Evolutionary conservation across 2,113 vertebrate species (phyloP).

Genomic region (Forbesichthys agassizii): DNA sequence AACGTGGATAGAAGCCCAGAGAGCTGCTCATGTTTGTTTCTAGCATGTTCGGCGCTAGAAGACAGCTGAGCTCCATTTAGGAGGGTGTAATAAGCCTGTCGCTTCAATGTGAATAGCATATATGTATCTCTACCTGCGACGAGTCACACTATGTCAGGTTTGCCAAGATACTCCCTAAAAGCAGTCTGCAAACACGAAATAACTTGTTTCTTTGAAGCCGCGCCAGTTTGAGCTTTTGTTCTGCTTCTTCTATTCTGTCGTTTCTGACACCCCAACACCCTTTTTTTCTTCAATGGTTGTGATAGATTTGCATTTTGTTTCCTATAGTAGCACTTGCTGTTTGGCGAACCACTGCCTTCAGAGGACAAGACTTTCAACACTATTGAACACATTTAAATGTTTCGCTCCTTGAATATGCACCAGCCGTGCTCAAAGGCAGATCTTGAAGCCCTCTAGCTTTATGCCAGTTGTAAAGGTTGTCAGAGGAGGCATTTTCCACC

Average conservation of each 20-base stretch:
- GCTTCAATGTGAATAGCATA: slow-evolving; percentile 19
- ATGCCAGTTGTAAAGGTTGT: too few relatives aligned
- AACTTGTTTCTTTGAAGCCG: slow-evolving; percentile 19
- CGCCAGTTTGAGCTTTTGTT: slow-evolving; percentile 29
- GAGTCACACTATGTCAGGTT: not conserved
- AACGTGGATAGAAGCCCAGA: slow-evolving; percentile 18
- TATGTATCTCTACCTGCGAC: slow-evolving; percentile 16
- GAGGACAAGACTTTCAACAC: slow-evolving; percentile 18
- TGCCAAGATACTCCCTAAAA: not conserved
- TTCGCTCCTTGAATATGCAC: slow-evolving; percentile 5
- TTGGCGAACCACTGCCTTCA: slow-evolving; percentile 3
- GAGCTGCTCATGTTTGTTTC: slow-evolving; percentile 16
- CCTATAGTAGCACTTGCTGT: slow-evolving; percentile 14
- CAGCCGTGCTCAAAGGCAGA: not conserved
- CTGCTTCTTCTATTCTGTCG: slow-evolving; percentile 6
- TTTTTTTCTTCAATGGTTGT: not conserved
- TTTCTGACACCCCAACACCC: slow-evolving; percentile 7
- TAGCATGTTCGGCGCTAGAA: slow-evolving; percentile 10
- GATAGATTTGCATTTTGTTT: not conserved
- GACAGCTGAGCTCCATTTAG: slow-evolving; percentile 28
- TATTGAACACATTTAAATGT: slow-evolving; percentile 13
- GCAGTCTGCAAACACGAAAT: not conserved
- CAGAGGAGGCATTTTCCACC: too few relatives aligned
- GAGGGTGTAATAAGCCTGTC: slow-evolving; percentile 33
- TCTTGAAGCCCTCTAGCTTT: not conserved